These are phyloP conservation scores for Calidris pygmaea DNA, from an alignment of 2,113 vertebrate species.

Conservation along the genomic window DNA sequence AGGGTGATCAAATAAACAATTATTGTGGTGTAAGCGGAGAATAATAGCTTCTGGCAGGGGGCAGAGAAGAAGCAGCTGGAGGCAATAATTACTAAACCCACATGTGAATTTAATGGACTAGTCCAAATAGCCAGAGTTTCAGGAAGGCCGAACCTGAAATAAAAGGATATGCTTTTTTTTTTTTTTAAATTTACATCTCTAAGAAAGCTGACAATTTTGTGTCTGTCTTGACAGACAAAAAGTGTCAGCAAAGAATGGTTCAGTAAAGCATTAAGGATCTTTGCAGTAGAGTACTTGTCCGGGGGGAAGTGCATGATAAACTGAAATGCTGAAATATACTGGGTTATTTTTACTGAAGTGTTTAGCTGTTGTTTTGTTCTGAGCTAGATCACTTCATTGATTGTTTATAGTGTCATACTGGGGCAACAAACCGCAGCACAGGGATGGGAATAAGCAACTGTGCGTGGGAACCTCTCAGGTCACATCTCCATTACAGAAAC, in stretches of 20 bases:
- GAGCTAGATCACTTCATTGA: neutral
- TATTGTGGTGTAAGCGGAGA: neutral
- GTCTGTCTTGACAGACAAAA: neutral
- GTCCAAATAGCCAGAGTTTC: neutral
- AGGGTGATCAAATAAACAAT: slow-evolving; percentile 43
- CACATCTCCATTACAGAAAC: neutral
- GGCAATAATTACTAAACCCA: slow-evolving; percentile 37
- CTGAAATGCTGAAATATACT: neutral
- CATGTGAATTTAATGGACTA: slow-evolving; percentile 28
- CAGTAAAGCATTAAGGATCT: neutral
- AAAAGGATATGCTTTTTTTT: neutral
- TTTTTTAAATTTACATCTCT: neutral
- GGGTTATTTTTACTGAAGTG: neutral
- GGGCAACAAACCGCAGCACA: neutral
- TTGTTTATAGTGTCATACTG: neutral
- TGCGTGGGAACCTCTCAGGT: neutral
- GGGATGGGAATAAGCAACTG: neutral
- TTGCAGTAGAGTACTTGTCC: neutral
- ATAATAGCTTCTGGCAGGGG: slow-evolving; percentile 51
- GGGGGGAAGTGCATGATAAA: neutral
- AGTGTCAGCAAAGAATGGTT: neutral
- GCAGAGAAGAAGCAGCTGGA: slow-evolving; percentile 44
- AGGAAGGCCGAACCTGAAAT: neutral
- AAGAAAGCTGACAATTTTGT: neutral
- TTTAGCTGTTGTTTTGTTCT: neutral